Base-by-base conservation (phyloP, 1,140 invertebrate genomes). In the Zaprionus taronus region DNA sequence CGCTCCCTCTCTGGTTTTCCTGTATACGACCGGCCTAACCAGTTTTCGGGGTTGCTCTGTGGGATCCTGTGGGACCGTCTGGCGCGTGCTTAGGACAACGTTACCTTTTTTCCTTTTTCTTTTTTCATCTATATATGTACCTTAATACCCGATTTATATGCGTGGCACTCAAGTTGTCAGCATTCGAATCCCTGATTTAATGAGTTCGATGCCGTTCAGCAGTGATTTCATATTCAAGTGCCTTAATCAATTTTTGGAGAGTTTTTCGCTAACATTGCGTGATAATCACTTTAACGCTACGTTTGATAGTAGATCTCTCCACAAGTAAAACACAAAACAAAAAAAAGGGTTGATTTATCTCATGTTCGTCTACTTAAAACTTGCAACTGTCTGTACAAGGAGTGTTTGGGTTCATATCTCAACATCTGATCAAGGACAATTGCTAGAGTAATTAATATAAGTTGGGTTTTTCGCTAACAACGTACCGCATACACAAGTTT, bases 241-340 rank as follows among this genome's bases (percentile, higher is more conserved):
- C 79, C 72, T 53, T 79, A 34, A 81, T 65, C 63, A 81, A 80
- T 41, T 44, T 49, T 49, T 26, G 65, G 57, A 90, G 84, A 79
- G 72, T 84, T 90, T 89, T 89, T 89, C 84, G 84, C 85, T 89
- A 89, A 89, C 84, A 79, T 79, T 76, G 79, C 77, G 68, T 64
- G 51, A 68, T 64, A 74, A 72, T 65, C 66, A 3, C 31, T 34
- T 34, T 73, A 71, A 65, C 60, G 80, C 84, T 75, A 69, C 73
- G 84, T 89, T 89, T 89, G 84, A 89, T 89, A 89, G 84, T 89
- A 89, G 84, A 90, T 81, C 85, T 84, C 84, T 84, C 49, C 56
- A 89, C 84, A 89, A 55, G 44, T 44, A 47, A 1, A 22, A 26
- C 31, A 53, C 20, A 20, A 20, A 20, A 20, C 20, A 9, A 12